These are phyloP conservation scores for Drosophila dives DNA, from an alignment of 2,888 invertebrate genomes.

Conservation along the genomic window DNA sequence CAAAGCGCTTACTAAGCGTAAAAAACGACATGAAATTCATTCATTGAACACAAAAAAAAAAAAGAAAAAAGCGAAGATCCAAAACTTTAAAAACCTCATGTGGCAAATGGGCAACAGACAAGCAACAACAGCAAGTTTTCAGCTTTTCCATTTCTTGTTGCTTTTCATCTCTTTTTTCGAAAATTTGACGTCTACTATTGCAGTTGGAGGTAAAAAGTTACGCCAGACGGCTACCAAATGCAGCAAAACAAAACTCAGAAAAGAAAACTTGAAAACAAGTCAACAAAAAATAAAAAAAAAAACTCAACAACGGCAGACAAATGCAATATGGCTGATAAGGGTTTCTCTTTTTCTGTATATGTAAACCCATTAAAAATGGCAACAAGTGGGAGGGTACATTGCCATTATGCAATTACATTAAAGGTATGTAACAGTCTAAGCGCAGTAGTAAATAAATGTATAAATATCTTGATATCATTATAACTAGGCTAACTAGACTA, in stretches of 20 bases:
- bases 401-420: background rate
- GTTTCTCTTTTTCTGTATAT: conserved; percentile 64
- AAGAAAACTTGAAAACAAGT: conserved; percentile 29
- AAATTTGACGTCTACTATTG: conserved; percentile 32
- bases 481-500: background rate
- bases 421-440: background rate
- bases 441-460: too few relatives aligned
- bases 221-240: conserved; percentile 50
- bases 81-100: conserved; percentile 24
- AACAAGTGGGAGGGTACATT: background rate
- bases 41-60: conserved; percentile 52
- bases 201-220: conserved; percentile 35
- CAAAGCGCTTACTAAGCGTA: conserved; percentile 74
- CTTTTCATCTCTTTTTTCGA: conserved; percentile 18
- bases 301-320: conserved; percentile 29
- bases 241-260: conserved; percentile 39
- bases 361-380: background rate
- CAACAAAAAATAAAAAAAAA: conserved; percentile 20
- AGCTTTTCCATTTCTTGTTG: conserved; percentile 64
- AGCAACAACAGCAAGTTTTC: conserved; percentile 31
- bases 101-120: conserved; percentile 40
- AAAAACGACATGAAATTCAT: conserved; percentile 70
- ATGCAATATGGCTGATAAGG: conserved; percentile 53
- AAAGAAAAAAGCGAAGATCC: conserved; percentile 20
- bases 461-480: too few relatives aligned